Base-by-base conservation (phyloP, 92 coral and sea anemone genomes). In the Parazoanthus swiftii region DNA sequence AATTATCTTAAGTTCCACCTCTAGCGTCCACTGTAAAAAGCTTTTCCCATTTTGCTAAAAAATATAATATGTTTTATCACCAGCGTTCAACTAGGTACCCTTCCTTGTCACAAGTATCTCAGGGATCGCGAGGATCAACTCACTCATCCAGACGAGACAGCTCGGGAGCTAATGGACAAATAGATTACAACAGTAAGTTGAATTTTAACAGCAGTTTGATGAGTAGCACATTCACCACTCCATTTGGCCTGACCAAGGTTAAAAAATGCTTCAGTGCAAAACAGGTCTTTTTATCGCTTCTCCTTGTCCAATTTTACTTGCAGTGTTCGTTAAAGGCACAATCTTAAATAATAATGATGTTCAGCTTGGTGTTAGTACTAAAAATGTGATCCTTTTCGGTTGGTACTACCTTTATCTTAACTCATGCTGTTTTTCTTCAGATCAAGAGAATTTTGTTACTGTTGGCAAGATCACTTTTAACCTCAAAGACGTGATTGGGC, bases 391-490 rank as follows among this genome's bases (percentile, higher is more conserved):
- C 59, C 20, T 6, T 5, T 2, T 46, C 1, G 1, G 9, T 15
- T 51, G 1, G 18, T 54, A 54, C 59, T 2, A 54, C 59, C 59
- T 54, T 54, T 54, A 54, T 15, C 59, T 13, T 54, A 54, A 54
- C 59, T 25, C 46, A 15, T 39, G 42, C 33, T 79, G 71, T 4
- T 51, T 83, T 79, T 71, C 77, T 56, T 39, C 48, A 90, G 92
- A 48, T 66, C 74, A 89, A 8, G 74, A 85, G 16, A 85, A 86
- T 13, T 76, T 51, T 54, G 85, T 90, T 14, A 74, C 89, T 36
- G 95, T 97, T 65, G 99, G 99, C 10, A 97, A 97, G 92, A 97
- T 97, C 51, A 89, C 98, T n/a, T 97, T 95, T 86, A 93, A 93
- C 85, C 91, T 93, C 63, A 97, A 97, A 81, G 94, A 97, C 74